Percentiles rank a stretch among this genome's conserved stretches.
Evolutionary conservation across 2,113 vertebrate genomes (phyloP).

Genomic region (Osmerus mordax): DNA sequence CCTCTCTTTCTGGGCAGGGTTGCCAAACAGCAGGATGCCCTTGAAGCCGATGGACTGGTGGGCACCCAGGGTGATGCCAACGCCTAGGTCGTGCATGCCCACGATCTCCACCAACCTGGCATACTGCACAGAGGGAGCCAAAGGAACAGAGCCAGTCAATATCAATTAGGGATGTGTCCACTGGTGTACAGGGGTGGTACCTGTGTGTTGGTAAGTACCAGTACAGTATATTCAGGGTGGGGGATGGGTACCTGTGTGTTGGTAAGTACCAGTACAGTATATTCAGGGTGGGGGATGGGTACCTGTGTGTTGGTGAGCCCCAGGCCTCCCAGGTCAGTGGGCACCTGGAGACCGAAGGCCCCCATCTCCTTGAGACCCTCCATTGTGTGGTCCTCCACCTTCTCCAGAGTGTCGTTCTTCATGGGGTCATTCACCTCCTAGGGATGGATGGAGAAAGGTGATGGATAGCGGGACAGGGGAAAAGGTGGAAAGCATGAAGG

Average conservation of each 20-base stretch:
- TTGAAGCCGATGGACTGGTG: conserved; percentile 93
- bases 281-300: not conserved
- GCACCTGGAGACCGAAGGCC: conserved; percentile 86
- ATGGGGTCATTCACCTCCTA: conserved; percentile 74
- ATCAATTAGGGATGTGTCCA: too few relatives aligned
- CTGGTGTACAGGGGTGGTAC: too few relatives aligned
- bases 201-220: too few relatives aligned
- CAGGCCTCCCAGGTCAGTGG: conserved; percentile 77
- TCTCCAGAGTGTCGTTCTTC: conserved; percentile 81
- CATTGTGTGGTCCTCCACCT: conserved; percentile 80
- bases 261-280: not conserved
- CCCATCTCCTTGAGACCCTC: conserved; percentile 86
- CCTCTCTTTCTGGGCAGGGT: conserved; percentile 81
- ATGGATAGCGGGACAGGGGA: not conserved
- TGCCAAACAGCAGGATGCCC: conserved; percentile 86
- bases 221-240: not conserved
- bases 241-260: conserved; percentile 69
- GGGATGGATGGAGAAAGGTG: not conserved
- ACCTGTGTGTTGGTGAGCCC: conserved; percentile 90
- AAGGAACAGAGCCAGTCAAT: not conserved
- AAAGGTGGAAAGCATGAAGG: too few relatives aligned
- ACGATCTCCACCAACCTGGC: conserved; percentile 87
- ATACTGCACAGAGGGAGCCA: conserved; percentile 66
- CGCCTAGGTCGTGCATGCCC: conserved; percentile 80
- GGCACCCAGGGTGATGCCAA: conserved; percentile 84